Conservation (phyloP, 2,113 vertebrate species). For the Agelaius tricolor region DNA sequence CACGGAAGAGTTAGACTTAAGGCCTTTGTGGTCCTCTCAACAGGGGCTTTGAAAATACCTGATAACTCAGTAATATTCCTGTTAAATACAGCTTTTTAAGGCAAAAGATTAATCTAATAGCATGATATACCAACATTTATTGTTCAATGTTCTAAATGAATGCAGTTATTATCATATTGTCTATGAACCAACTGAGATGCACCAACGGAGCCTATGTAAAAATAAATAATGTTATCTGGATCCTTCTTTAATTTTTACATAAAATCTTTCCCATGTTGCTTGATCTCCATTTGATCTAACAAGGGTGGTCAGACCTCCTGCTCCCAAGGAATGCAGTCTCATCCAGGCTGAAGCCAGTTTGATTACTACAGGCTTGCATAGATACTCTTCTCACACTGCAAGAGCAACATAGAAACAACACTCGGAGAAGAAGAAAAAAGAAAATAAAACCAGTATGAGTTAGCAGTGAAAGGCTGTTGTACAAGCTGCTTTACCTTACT, state of each 20-base stretch:
- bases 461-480: background rate
- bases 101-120: background rate
- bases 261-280: background rate
- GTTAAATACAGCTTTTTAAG: background rate
- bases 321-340: background rate
- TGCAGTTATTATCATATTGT: background rate
- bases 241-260: background rate
- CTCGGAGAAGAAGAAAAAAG: background rate
- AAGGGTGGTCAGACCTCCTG: background rate
- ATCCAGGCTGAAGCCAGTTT: background rate
- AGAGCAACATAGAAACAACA: background rate
- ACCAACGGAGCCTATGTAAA: background rate
- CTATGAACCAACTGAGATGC: background rate
- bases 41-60: background rate
- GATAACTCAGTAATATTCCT: background rate
- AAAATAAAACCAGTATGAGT: background rate
- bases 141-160: background rate
- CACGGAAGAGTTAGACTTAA: background rate
- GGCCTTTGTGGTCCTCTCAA: background rate
- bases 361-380: background rate
- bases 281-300: conserved; percentile 1
- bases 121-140: background rate
- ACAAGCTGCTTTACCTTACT: background rate
- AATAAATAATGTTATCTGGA: background rate
- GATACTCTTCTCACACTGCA: background rate